A percentile compares a stretch with the other conserved stretches of the same genome.
These are phyloP conservation scores for Drosophila oshimai DNA, from an alignment of 1,140 invertebrate genomes.

Conservation along the genomic window DNA sequence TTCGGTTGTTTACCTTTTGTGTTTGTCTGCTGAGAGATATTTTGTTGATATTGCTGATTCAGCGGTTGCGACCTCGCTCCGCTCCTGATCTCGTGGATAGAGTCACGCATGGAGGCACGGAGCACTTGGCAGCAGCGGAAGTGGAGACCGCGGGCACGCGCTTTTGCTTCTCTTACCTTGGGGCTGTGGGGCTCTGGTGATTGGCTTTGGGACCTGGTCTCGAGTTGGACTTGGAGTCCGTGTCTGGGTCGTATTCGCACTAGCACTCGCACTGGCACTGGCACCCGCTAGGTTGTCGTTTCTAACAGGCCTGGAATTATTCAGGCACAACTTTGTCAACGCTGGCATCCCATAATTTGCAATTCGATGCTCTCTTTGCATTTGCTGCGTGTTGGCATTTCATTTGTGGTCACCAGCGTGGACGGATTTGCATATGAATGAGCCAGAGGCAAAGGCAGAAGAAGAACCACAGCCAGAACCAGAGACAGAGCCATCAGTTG, in stretches of 20 bases:
- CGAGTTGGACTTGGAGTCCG: neutral
- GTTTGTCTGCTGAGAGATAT: neutral
- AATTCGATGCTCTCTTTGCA: constrained; percentile 80
- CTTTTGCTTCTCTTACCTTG: constrained; percentile 42
- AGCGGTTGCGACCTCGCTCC: constrained; percentile 17
- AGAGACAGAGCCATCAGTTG: constrained; percentile 18
- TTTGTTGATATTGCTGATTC: neutral
- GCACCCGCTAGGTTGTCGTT: neutral
- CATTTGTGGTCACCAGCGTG: constrained; percentile 66
- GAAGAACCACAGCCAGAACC: neutral
- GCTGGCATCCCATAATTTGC: constrained; percentile 59
- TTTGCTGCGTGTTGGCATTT: constrained; percentile 80
- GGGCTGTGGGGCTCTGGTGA: neutral
- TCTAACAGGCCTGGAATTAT: constrained; percentile 48
- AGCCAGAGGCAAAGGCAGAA: constrained; percentile 19
- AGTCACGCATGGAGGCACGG: constrained; percentile 66
- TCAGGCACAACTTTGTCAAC: constrained; percentile 57
- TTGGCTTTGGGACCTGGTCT: neutral
- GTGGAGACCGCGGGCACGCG: constrained; percentile 64
- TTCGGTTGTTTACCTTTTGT: neutral
- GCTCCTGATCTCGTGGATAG: constrained; percentile 51
- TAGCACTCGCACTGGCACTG: constrained; percentile 5
- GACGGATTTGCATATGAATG: constrained; percentile 77
- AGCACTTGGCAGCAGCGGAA: constrained; percentile 63
- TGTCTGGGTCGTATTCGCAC: constrained; percentile 20